Evolutionary conservation across 2,797 vertebrate genomes (phyloP), one percentile per base, ranked within the genome.

Genomic region (Micrastur ruficollis): DNA sequence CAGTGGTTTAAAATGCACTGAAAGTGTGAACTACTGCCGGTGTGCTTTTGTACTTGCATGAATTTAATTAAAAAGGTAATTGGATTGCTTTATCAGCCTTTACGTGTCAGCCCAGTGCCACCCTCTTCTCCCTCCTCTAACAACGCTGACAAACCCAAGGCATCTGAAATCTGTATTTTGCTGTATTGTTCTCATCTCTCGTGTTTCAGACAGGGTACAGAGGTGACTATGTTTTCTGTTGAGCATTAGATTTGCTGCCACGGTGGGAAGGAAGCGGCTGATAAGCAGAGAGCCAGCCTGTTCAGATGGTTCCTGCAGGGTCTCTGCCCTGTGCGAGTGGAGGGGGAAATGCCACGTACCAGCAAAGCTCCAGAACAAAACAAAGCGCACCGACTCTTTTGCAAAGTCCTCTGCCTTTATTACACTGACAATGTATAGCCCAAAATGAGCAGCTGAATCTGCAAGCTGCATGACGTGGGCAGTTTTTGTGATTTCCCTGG

Each of bases 51-150:
- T 88, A 58, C 71, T 93, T 91, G 56, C 55, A 67, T 72, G 80
- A 86, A 85, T 94, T 93, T 91, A 89, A 94, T 94, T 91, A 61
- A 95, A 94, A 95, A 90, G 82, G 53, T 93, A 96, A 97, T 96
- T 92, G 82, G 92, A 74, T 95, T 92, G 81, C 62, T 92, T 91
- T 89, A 82, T 90, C 88, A 88, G 72, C 76, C 83, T 93, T 81
- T 70, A 76, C 38, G 3, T 53, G 53, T 75, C 89, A 66, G 36
- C 46, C 71, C 29, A 13, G 55, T 78, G 83, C 67, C 50, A 23
- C 68, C 27, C 34, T 91, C 34, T 72, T 93, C 38, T 80, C 59
- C 25, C 62, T 8, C 4, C 12, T 59, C 25, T 8, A 50, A 44
- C 68, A 79, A 15, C 0, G 4, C 5, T 58, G 70, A 86, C 81